Evolutionary conservation across 23 tunicate species (phyloP).

Genomic region (Corella eumyota): DNA sequence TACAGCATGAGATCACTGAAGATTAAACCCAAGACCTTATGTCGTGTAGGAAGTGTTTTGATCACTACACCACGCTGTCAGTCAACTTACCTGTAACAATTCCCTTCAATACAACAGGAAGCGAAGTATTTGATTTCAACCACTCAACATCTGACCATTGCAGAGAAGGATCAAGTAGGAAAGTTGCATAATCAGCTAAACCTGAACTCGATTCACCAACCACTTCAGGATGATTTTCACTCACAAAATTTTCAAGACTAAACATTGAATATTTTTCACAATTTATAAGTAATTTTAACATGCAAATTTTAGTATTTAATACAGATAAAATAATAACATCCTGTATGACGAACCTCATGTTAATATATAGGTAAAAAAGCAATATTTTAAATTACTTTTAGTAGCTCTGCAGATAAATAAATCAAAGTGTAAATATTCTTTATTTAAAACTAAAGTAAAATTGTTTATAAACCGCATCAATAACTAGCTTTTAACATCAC

Average conservation of each 20-base stretch:
- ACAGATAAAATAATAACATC: background rate
- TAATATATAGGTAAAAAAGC: background rate
- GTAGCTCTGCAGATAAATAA: background rate
- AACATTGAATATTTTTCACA: no score
- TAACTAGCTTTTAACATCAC: background rate
- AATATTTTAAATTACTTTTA: background rate
- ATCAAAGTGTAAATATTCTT: background rate
- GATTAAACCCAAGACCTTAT: no score
- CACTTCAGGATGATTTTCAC: background rate
- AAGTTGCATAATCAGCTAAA: constrained; percentile 28
- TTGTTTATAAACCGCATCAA: background rate
- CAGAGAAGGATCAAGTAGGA: constrained; percentile 25
- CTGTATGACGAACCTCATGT: no score
- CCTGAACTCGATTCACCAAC: constrained; percentile 21
- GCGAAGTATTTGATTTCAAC: constrained; percentile 44
- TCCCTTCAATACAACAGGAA: constrained; percentile 72
- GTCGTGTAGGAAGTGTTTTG: no score
- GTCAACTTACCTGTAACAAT: constrained; percentile 43
- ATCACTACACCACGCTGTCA: no score
- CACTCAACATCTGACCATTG: constrained; percentile 62
- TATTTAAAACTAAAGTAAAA: background rate
- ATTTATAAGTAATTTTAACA: no score
- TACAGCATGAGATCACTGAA: no score
- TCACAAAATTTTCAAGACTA: constrained; percentile 15
- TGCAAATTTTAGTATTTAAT: no score